Base-by-base conservation (phyloP, 2,797 vertebrate species). In the Parambassis ranga region DNA sequence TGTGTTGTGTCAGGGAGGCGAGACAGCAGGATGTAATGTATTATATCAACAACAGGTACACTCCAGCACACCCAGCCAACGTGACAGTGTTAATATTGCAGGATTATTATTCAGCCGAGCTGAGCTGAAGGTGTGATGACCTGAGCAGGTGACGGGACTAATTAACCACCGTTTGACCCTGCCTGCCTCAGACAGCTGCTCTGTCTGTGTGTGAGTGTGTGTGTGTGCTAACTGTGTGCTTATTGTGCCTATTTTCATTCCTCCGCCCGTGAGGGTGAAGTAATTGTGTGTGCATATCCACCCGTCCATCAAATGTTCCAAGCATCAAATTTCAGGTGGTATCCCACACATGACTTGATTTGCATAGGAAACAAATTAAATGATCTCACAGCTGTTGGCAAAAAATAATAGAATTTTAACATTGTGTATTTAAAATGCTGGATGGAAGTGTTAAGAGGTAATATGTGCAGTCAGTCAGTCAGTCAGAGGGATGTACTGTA, bases 161-260 rank as follows among this genome's bases (percentile, higher is more conserved):
- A 91, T 91, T 91, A 90, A 85, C 86, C 84, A 89, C 61, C 80
- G 51, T 87, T 90, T 90, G 87, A 90, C 88, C 89, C 87, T 55
- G 75, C 67, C 71, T 60, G 79, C 75, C 86, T 87, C 75, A 87
- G 87, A 89, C 86, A 87, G 86, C 80, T 84, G 80, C 86, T 86
- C 57, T 32, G 63, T 69, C 27, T 77, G 48, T 26, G 48, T 71
- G 18, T 64, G 39, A 68, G 60, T 47, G 62, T 67, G 65, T 53
- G 50, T 65, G 73, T 47, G 61, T 55, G 41, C 20, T 61, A 64
- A 19, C 55, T 33, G 39, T 16, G 41, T 52, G 57, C 48, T 52
- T 59, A 51, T 47, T 13, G 49, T 81, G 67, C 67, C 13, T 69
- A 75, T 60, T 48, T 49, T 47, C 43, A 65, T 74, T 60, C 47